Conservation (phyloP, 2,113 vertebrate genomes). For the Channa maculata region DNA sequence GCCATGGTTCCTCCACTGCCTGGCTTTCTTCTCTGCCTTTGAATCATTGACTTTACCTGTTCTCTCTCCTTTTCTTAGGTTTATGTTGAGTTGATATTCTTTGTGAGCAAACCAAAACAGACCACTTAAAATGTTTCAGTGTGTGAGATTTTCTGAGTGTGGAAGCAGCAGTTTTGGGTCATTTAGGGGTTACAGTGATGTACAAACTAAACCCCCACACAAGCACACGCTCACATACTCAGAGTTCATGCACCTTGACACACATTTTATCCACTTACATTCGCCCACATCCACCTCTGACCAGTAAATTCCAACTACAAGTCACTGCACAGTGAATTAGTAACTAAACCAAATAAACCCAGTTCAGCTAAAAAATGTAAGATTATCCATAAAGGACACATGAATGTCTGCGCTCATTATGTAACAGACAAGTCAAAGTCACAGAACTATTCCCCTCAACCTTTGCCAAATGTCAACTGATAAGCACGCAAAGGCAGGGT, state of each 20-base stretch:
- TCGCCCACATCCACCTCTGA: conserved; percentile 1
- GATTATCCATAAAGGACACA: not conserved
- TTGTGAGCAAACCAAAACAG: conserved; percentile 5
- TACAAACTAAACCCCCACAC: conserved; percentile 18
- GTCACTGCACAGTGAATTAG: not conserved
- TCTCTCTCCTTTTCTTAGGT: not conserved
- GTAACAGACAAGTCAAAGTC: not conserved
- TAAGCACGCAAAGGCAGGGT: not conserved
- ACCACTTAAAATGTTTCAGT: not conserved
- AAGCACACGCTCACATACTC: not conserved
- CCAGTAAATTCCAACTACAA: not conserved
- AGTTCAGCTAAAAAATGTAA: not conserved
- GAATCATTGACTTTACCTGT: not conserved
- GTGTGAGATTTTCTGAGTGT: conserved; percentile 2
- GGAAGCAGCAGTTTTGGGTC: conserved; percentile 48
- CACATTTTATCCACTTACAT: conserved; percentile 9
- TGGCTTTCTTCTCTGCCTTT: conserved; percentile 7
- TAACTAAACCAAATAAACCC: not conserved
- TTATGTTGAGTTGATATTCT: not conserved
- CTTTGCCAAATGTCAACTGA: not conserved
- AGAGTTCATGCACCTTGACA: not conserved
- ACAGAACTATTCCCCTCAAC: not conserved
- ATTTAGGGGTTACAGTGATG: conserved; percentile 49
- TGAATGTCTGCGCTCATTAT: not conserved
- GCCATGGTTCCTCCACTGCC: not conserved